Base-by-base conservation (phyloP, 2,888 invertebrate species). In the Herminia tarsipennalis region DNA sequence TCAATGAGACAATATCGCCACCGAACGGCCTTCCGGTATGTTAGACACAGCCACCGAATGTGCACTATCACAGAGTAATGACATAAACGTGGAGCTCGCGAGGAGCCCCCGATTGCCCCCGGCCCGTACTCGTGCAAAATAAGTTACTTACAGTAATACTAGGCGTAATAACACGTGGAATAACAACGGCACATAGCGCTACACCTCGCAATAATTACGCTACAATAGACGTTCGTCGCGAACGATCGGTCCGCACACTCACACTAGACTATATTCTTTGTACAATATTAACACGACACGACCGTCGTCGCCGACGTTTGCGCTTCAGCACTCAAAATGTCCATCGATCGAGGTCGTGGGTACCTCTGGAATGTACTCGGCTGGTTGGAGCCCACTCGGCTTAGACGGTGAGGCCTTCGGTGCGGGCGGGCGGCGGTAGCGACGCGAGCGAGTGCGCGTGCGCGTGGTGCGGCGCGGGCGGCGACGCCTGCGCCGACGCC, bases 341-440 rank as follows among this genome's bases (percentile, higher is more conserved):
- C 39, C 40, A 21, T 37, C 35, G 53, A 51, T 30, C 46, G 51
- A 60, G 60, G 65, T 57, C 52, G 32, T 57, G 39, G 51, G 37
- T 46, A 61, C 67, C 70, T 68, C 73, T 83, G 86, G 85, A 85
- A 85, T 86, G 85, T 86, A 73, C 69, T 73, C 61, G 56, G 73
- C 59, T 61, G 64, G 50, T 52, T 56, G 43, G 54, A 37, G 50
- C 13, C 55, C 46, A 47, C 45, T 54, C 48, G 49, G 69, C 72
- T 92, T 92, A 95, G 83, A 95, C 95, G 69, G 95, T 95, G 75
- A 95, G 92, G 30, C 95, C 95, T 78, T 95, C 95, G 46, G 95
- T 94, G 72, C 94, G 92, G 13, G 94, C 91, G 38, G 93, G 92
- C n/a, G 93, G 93, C 40, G 94, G 93, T 17, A 93, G 88, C 16